Percentiles rank a stretch among this genome's conserved stretches.
Conservation (phyloP, 2,797 vertebrate species). For the Sphaeramia orbicularis region DNA sequence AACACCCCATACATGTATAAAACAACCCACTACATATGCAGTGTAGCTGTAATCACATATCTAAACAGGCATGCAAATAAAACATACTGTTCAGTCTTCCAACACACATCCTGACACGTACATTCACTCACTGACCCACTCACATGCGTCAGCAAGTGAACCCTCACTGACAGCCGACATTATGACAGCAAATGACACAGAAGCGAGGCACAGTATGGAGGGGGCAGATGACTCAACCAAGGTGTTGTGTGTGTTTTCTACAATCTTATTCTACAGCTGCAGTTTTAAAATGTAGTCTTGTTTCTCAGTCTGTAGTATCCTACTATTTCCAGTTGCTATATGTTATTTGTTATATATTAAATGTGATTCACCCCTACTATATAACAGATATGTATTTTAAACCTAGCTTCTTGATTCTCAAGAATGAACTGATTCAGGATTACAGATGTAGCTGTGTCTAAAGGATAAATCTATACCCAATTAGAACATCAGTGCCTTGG, state of each 20-base stretch:
- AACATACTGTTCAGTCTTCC: conserved; percentile 17
- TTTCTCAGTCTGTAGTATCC: neutral
- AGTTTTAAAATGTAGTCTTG: neutral
- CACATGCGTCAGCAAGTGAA: conserved; percentile 63
- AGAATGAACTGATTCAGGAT: conserved; percentile 9
- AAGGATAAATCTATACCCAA: conserved; percentile 48
- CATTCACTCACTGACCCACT: conserved; percentile 48
- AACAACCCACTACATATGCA: neutral
- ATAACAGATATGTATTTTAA: neutral
- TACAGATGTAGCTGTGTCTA: conserved; percentile 30
- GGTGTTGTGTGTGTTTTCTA: conserved; percentile 26
- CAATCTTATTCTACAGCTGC: conserved; percentile 22
- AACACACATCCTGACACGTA: conserved; percentile 10
- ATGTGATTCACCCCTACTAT: neutral
- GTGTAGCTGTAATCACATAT: neutral
- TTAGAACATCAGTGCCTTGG: conserved; percentile 38
- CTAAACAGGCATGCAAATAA: conserved; percentile 16
- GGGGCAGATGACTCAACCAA: conserved; percentile 64
- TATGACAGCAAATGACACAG: conserved; percentile 61
- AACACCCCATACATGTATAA: neutral
- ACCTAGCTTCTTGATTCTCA: neutral
- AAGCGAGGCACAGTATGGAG: conserved; percentile 43
- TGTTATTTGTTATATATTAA: neutral
- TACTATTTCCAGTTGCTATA: neutral
- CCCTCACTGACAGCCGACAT: conserved; percentile 52